Conservation (phyloP, 1,140 invertebrate species). For the Augochlora pura region DNA sequence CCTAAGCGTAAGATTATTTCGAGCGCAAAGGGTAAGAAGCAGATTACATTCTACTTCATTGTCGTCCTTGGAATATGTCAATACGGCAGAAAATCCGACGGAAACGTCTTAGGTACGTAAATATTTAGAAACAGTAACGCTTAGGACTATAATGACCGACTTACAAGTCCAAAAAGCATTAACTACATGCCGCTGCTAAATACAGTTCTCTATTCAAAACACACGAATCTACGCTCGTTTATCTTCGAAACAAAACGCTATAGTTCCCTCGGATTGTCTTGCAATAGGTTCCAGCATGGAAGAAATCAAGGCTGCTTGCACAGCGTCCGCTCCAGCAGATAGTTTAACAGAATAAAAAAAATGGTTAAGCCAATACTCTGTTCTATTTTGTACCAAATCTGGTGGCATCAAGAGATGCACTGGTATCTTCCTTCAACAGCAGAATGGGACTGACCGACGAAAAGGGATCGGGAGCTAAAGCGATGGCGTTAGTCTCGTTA, state of each 20-base stretch:
- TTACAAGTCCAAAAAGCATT: too few species aligned
- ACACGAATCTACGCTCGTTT: background rate
- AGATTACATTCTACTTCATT: too few species aligned
- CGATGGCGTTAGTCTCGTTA: slow-evolving; percentile 15
- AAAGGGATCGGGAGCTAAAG: background rate
- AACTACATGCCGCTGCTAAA: too few species aligned
- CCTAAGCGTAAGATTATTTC: too few species aligned
- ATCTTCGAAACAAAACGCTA: background rate
- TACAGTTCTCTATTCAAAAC: too few species aligned
- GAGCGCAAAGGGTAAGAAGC: too few species aligned
- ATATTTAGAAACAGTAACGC: too few species aligned
- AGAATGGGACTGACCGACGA: background rate
- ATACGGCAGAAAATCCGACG: too few species aligned
- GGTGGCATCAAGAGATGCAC: background rate
- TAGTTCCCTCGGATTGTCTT: background rate
- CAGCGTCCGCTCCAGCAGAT: background rate
- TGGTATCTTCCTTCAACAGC: background rate
- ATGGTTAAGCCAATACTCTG: background rate
- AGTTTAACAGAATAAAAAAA: background rate
- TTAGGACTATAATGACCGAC: too few species aligned
- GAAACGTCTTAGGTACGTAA: too few species aligned
- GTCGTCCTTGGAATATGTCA: too few species aligned
- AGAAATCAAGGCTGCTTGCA: background rate
- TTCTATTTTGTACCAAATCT: background rate
- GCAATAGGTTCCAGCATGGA: background rate